A percentile compares a stretch with the other conserved stretches of the same genome.
Evolutionary conservation across 2,797 vertebrate genomes (phyloP).

Genomic region (Phoxinus dragarum): DNA sequence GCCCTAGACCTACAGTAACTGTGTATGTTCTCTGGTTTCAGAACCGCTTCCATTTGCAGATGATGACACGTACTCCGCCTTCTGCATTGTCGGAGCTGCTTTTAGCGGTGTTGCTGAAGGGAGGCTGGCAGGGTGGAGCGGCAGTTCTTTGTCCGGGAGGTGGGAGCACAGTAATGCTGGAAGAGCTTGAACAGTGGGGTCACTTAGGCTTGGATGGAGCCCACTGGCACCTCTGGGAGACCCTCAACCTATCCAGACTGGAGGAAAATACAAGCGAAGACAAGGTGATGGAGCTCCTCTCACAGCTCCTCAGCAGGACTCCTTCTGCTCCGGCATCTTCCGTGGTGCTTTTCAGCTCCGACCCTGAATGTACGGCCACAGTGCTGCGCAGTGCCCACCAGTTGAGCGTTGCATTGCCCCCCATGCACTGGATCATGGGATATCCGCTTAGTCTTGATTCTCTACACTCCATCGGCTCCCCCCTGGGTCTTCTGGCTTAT

Average conservation of each 20-base stretch:
- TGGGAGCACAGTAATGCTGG: slow-evolving; percentile 79
- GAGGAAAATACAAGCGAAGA: slow-evolving; percentile 66
- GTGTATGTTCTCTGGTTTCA: slow-evolving; percentile 64
- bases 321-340: slow-evolving; percentile 78
- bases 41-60: slow-evolving; percentile 90
- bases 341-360: slow-evolving; percentile 84
- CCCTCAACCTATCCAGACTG: slow-evolving; percentile 83
- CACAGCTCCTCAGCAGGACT: slow-evolving; percentile 73
- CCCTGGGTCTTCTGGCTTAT: slow-evolving; percentile 87
- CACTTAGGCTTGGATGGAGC: slow-evolving; percentile 58
- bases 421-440: slow-evolving; percentile 90
- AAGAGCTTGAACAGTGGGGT: slow-evolving; percentile 80
- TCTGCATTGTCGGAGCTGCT: slow-evolving; percentile 86
- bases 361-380: slow-evolving; percentile 75
- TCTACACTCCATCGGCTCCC: slow-evolving; percentile 86
- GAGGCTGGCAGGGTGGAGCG: slow-evolving; percentile 80
- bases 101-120: slow-evolving; percentile 80
- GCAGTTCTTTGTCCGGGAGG: slow-evolving; percentile 86
- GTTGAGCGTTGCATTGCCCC: slow-evolving; percentile 72
- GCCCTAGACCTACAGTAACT: not conserved
- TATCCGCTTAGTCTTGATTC: slow-evolving; percentile 82
- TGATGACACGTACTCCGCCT: slow-evolving; percentile 85
- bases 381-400: slow-evolving; percentile 78
- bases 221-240: slow-evolving; percentile 77
- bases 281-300: slow-evolving; percentile 76